Percentiles rank a stretch among this genome's conserved stretches.
phyloP scores from a whole-genome alignment of 2,113 vertebrate genomes.

The Neogobius melanostomus region DNA sequence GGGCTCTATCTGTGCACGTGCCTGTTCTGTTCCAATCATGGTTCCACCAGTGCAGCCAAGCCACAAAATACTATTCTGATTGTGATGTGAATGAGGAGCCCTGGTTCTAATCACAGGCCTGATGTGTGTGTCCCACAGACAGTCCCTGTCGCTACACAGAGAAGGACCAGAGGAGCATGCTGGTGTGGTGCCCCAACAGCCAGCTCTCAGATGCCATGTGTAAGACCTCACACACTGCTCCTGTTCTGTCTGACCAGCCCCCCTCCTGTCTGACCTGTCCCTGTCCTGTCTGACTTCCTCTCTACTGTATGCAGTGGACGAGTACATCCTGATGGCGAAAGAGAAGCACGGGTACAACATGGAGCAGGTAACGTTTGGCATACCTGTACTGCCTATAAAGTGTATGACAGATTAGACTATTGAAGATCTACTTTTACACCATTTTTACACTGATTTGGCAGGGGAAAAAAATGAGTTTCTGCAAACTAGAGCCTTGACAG shows the following conservation, averaged over 20 bases:
- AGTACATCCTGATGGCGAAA: slow-evolving; percentile 98
- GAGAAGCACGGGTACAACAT: slow-evolving; percentile 99
- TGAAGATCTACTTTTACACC: too few relatives aligned
- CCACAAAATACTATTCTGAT: too few relatives aligned
- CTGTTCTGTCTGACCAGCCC: background rate
- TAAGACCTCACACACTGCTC: slow-evolving; percentile 66
- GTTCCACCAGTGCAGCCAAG: too few relatives aligned
- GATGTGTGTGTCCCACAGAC: slow-evolving; percentile 64
- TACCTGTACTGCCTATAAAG: too few relatives aligned
- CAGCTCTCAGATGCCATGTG: slow-evolving; percentile 88
- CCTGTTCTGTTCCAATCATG: too few relatives aligned
- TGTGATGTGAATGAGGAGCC: background rate
- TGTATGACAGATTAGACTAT: too few relatives aligned
- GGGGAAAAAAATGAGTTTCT: too few relatives aligned
- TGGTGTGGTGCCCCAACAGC: slow-evolving; percentile 89
- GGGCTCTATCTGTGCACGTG: too few relatives aligned
- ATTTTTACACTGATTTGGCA: too few relatives aligned
- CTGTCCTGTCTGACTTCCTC: background rate
- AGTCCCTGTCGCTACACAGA: slow-evolving; percentile 76
- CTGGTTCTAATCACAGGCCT: too few relatives aligned
- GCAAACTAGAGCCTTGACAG: too few relatives aligned
- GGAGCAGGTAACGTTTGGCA: slow-evolving; percentile 84
- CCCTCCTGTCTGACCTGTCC: background rate
- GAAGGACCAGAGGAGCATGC: slow-evolving; percentile 88
- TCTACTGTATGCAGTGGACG: slow-evolving; percentile 83